A percentile compares a stretch with the other conserved stretches of the same genome.
Evolutionary conservation across 35 echinoderm and acorn worm genomes (phyloP).

Genomic region (Apostichopus californicus): DNA sequence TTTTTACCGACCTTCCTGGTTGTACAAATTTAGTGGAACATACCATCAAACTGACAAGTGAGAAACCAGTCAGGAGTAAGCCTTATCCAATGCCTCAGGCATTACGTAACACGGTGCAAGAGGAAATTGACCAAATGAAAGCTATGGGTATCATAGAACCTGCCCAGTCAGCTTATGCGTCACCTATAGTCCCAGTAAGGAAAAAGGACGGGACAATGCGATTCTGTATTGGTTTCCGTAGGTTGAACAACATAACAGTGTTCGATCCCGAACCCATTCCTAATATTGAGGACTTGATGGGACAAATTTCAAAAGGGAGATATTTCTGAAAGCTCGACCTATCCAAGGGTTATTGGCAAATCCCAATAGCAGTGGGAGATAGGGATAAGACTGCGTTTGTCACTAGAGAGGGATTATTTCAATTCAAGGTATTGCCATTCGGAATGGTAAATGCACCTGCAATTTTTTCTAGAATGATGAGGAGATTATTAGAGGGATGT

Average conservation of each 20-base stretch:
- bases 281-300: background rate
- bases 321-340: constrained; percentile 53
- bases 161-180: constrained; percentile 6
- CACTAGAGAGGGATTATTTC: background rate
- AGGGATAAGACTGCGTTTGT: constrained; percentile 44
- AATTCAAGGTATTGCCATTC: constrained; percentile 22
- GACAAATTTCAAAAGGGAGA: constrained; percentile 33
- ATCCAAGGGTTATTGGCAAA: constrained; percentile 58
- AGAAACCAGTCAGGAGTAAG: constrained; percentile 42
- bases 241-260: constrained; percentile 60
- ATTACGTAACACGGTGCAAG: background rate
- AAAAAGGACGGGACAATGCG: constrained; percentile 62
- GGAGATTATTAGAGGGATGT: background rate
- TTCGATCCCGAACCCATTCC: constrained; percentile 78
- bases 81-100: background rate
- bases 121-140: background rate
- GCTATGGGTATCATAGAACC: constrained; percentile 48
- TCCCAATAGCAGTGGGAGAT: background rate
- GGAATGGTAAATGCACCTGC: constrained; percentile 9
- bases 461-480: background rate
- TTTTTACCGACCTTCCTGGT: constrained; percentile 55
- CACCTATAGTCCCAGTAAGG: constrained; percentile 47
- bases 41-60: constrained; percentile 29
- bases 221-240: constrained; percentile 69
- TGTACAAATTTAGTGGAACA: constrained; percentile 23